Conservation (phyloP, 2,888 invertebrate genomes). For the Erpobdella octoculata region DNA sequence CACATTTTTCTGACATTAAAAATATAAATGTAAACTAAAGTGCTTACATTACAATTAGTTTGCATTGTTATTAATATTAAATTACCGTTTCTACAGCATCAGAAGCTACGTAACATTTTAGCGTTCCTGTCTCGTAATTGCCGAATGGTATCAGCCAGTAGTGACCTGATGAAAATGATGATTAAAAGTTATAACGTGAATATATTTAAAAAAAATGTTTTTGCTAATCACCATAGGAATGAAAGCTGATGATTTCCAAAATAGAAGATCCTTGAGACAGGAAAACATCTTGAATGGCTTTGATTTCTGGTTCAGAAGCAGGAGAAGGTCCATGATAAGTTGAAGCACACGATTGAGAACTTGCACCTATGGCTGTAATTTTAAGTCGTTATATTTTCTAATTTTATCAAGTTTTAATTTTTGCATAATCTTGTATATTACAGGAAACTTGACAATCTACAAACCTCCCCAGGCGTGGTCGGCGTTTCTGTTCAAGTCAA, state of each 20-base stretch:
- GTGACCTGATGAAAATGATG: neutral
- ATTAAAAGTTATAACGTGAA: neutral
- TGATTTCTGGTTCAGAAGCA: constrained; percentile 33
- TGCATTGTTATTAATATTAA: neutral
- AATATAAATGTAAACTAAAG: neutral
- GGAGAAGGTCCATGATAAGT: constrained; percentile 27
- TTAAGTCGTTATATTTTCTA: neutral
- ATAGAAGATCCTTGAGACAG: neutral
- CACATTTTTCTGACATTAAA: constrained; percentile 16
- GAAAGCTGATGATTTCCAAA: constrained; percentile 19
- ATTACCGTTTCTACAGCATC: constrained; percentile 9
- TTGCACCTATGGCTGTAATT: constrained; percentile 29
- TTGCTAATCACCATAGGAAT: constrained; percentile 24
- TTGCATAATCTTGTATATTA: neutral
- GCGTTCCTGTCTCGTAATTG: neutral
- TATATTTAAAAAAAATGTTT: neutral
- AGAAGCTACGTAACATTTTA: neutral
- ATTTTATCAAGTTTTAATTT: neutral
- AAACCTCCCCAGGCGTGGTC: constrained; percentile 23
- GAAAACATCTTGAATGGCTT: constrained; percentile 24
- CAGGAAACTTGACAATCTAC: too few relatives aligned
- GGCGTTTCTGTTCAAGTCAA: constrained; percentile 26
- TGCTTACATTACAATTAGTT: neutral
- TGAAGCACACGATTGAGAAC: constrained; percentile 24
- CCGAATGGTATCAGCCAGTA: constrained; percentile 12